These are phyloP conservation scores for Ferdinandea cuprea DNA, from an alignment of 2,888 invertebrate genomes.

Conservation along the genomic window DNA sequence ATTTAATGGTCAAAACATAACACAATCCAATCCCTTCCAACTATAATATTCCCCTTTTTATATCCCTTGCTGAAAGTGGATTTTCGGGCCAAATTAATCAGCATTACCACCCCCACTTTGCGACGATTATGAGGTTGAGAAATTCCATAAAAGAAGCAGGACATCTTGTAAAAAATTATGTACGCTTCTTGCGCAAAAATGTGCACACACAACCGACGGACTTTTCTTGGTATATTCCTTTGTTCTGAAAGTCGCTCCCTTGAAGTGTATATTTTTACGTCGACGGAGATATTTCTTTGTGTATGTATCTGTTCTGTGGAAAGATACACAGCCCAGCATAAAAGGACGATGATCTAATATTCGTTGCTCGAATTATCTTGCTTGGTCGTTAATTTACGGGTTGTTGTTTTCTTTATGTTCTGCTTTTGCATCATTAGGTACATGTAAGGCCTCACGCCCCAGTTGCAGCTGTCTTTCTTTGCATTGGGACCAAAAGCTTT, in stretches of 20 bases:
- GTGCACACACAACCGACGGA: conserved; percentile 11
- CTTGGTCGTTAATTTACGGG: conserved; percentile 67
- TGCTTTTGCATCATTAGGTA: conserved; percentile 23
- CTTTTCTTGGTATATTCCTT: not conserved
- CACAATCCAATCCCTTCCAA: conserved; percentile 1
- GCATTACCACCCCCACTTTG: conserved; percentile 60
- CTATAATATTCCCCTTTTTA: conserved; percentile 5
- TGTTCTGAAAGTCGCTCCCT: not conserved
- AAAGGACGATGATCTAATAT: conserved; percentile 58
- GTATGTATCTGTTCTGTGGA: conserved; percentile 13
- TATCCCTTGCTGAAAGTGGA: conserved; percentile 36
- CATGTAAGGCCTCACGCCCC: too few relatives aligned
- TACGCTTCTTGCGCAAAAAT: conserved; percentile 34
- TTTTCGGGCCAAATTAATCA: conserved; percentile 57
- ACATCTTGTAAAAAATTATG: conserved; percentile 50
- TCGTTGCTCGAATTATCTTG: conserved; percentile 69
- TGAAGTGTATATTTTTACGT: conserved; percentile 54
- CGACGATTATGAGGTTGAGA: conserved; percentile 58
- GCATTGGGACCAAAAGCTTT: too few relatives aligned
- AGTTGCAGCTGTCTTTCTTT: too few relatives aligned
- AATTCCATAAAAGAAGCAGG: conserved; percentile 20
- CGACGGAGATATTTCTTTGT: not conserved
- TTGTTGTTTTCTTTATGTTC: conserved; percentile 15
- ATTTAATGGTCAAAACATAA: conserved; percentile 67
- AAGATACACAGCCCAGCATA: conserved; percentile 6